These are phyloP conservation scores for Drosophila dunni DNA, from an alignment of 1,140 invertebrate species.

Conservation along the genomic window DNA sequence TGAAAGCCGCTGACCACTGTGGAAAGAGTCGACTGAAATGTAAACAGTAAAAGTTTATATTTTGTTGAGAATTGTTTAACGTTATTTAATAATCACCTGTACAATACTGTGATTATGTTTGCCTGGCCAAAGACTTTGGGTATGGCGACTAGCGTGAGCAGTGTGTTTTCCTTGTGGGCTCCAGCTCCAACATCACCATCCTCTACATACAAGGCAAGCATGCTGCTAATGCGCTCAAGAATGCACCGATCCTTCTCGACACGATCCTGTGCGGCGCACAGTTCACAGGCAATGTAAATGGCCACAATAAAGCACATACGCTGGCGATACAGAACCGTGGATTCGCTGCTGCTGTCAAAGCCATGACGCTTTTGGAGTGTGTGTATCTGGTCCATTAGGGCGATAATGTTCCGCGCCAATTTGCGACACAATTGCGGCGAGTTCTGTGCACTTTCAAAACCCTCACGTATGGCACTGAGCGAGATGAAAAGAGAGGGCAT, in stretches of 20 bases:
- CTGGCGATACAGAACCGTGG: constrained; percentile 39
- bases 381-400: constrained; percentile 58
- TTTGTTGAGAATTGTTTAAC: background rate
- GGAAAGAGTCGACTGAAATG: constrained; percentile 61
- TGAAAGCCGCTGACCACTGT: constrained; percentile 52
- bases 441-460: constrained; percentile 55
- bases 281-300: constrained; percentile 70
- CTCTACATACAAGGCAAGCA: constrained; percentile 57
- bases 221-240: constrained; percentile 59
- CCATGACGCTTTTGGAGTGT: constrained; percentile 21
- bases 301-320: constrained; percentile 70
- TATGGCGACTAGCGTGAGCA: constrained; percentile 63
- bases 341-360: constrained; percentile 7
- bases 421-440: constrained; percentile 51
- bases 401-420: constrained; percentile 48
- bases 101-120: constrained; percentile 62
- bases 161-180: constrained; percentile 53
- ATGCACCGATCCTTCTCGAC: constrained; percentile 54
- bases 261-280: constrained; percentile 56
- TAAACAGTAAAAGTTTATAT: background rate
- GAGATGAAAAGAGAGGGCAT: background rate
- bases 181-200: constrained; percentile 24
- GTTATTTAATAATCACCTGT: constrained; percentile 46
- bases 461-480: constrained; percentile 64
- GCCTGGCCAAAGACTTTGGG: constrained; percentile 66